phyloP scores from a whole-genome alignment of 2,797 vertebrate species.

The Tiaroga cobitis region DNA sequence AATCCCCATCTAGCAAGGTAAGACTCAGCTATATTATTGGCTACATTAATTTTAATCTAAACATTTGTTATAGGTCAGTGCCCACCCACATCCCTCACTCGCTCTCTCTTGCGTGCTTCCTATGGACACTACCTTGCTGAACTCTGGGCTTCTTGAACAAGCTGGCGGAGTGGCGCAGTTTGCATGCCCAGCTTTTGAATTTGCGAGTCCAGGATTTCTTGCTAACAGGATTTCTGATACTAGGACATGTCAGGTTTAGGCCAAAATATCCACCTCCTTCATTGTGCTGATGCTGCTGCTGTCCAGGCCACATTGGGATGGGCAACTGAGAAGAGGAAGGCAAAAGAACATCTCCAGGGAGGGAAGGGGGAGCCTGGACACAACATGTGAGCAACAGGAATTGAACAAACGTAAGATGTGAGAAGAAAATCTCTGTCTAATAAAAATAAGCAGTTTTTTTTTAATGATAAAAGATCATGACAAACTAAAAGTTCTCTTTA shows the following conservation, averaged over 20 bases:
- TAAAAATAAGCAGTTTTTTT: neutral
- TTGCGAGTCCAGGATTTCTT: conserved; percentile 97
- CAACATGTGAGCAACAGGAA: conserved; percentile 36
- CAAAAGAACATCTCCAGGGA: conserved; percentile 77
- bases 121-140: conserved; percentile 92
- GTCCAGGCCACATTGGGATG: conserved; percentile 78
- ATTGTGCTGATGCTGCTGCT: conserved; percentile 82
- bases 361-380: conserved; percentile 82
- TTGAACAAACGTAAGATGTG: conserved; percentile 61
- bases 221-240: conserved; percentile 98
- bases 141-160: conserved; percentile 96
- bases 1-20: conserved; percentile 54
- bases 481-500: neutral
- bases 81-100: conserved; percentile 77
- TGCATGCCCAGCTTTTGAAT: conserved; percentile 97
- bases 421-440: neutral
- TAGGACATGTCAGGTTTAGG: conserved; percentile 99
- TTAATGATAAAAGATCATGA: neutral
- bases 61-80: conserved; percentile 74
- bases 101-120: conserved; percentile 77
- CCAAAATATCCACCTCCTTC: conserved; percentile 99
- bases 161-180: conserved; percentile 94
- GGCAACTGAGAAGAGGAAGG: conserved; percentile 78
- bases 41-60: conserved; percentile 69
- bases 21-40: conserved; percentile 71